A percentile compares a stretch with the other conserved stretches of the same genome.
Evolutionary conservation across 2,888 invertebrate species (phyloP).

Genomic region (Tinea pellionella): DNA sequence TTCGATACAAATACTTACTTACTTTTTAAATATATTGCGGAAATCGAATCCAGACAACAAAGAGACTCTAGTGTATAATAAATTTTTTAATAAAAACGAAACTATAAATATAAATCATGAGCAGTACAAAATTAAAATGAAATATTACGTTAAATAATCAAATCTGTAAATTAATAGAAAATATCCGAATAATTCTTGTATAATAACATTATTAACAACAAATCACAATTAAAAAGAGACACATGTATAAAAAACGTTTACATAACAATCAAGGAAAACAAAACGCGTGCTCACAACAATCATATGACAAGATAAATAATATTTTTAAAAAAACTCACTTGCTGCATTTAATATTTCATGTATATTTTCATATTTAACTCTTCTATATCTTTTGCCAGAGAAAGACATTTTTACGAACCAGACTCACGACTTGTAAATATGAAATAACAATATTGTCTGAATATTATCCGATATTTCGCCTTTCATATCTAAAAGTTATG

Average conservation of each 20-base stretch:
- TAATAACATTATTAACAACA: no score
- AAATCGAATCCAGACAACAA: no score
- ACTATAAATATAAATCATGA: no score
- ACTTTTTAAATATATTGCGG: no score
- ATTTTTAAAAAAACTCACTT: conserved; percentile 32
- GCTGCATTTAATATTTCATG: conserved; percentile 33
- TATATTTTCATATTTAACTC: conserved; percentile 39
- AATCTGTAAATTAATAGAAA: no score
- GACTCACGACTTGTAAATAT: not conserved
- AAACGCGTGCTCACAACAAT: not conserved
- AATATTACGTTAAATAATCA: no score
- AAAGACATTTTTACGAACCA: conserved; percentile 35
- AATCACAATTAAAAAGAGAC: no score
- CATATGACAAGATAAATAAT: not conserved
- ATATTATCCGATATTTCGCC: not conserved
- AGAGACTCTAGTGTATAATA: no score
- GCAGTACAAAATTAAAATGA: no score
- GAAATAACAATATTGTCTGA: not conserved
- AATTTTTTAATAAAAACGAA: no score
- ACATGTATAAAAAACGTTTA: not conserved
- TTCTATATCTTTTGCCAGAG: conserved; percentile 40
- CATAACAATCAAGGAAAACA: not conserved
- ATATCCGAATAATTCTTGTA: no score
- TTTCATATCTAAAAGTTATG: not conserved
- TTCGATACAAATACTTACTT: no score